A percentile compares a stretch with the other conserved stretches of the same genome.
Evolutionary conservation across 2,113 vertebrate species (phyloP).

Genomic region (Eptatretus burgeri): DNA sequence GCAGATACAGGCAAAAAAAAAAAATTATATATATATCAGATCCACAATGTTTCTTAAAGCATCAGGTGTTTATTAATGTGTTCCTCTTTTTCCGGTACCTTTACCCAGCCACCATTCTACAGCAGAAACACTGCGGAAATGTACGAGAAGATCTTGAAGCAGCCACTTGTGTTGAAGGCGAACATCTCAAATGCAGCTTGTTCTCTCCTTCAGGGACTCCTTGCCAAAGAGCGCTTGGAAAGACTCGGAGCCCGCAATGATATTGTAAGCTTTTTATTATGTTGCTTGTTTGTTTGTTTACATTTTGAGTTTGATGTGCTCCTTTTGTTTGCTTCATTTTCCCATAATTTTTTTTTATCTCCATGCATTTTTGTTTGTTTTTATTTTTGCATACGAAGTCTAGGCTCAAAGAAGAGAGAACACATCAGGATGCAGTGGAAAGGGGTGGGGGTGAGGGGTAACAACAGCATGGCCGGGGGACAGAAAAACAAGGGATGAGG

Average conservation of each 20-base stretch:
- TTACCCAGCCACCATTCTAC: slow-evolving; percentile 63
- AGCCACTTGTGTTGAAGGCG: slow-evolving; percentile 80
- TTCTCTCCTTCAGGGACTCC: slow-evolving; percentile 61
- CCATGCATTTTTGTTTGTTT: too few species aligned
- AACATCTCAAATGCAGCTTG: slow-evolving; percentile 87
- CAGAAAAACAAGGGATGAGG: too few species aligned
- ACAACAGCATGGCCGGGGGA: too few species aligned
- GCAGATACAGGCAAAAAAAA: not conserved
- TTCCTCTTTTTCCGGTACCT: not conserved
- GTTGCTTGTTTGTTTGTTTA: too few species aligned
- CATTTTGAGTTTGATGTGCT: too few species aligned
- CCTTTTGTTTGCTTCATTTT: too few species aligned
- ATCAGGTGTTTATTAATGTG: slow-evolving; percentile 5
- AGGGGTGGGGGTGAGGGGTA: too few species aligned
- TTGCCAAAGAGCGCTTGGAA: slow-evolving; percentile 78
- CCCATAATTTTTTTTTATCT: too few species aligned
- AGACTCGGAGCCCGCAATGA: slow-evolving; percentile 67
- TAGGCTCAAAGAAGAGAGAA: too few species aligned
- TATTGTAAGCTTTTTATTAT: slow-evolving; percentile 35
- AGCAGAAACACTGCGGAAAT: slow-evolving; percentile 95
- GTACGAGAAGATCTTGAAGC: slow-evolving; percentile 98
- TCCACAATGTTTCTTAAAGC: not conserved
- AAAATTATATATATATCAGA: slow-evolving; percentile 1
- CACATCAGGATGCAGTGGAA: too few species aligned
- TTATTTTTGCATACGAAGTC: too few species aligned